These are phyloP conservation scores for Cheilosia pagana DNA, from an alignment of 2,888 invertebrate genomes.

Conservation along the genomic window DNA sequence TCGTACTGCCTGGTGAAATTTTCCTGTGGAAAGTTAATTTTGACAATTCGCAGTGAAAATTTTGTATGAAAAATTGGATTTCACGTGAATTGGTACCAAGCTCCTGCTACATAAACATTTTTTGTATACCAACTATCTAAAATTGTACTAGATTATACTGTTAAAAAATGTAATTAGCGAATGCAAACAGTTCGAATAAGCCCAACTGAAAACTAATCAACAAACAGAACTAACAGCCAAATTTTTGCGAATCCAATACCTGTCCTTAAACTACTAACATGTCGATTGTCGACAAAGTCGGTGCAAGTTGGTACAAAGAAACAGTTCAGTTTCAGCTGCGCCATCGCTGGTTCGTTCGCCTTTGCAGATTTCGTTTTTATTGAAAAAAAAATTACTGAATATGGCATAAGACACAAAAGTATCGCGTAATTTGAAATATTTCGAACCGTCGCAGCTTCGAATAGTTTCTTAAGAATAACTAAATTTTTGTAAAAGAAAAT, in stretches of 20 bases:
- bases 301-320: not conserved
- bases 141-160: too few species aligned
- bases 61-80: too few species aligned
- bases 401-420: not conserved
- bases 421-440: not conserved
- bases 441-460: too few species aligned
- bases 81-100: too few species aligned
- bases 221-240: not conserved
- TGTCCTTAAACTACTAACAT: not conserved
- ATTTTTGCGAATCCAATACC: not conserved
- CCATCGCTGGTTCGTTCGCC: not conserved
- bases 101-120: too few species aligned
- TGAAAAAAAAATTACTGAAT: not conserved
- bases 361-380: not conserved
- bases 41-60: too few species aligned
- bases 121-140: too few species aligned
- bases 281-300: not conserved
- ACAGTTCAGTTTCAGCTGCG: not conserved
- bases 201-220: not conserved
- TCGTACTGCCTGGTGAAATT: too few species aligned
- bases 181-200: too few species aligned
- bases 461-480: not conserved
- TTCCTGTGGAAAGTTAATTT: too few species aligned
- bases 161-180: too few species aligned
- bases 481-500: constrained; percentile 2